A percentile compares a stretch with the other conserved stretches of the same genome.
Conservation (phyloP, 2,113 vertebrate species). For the Scomber colias region DNA sequence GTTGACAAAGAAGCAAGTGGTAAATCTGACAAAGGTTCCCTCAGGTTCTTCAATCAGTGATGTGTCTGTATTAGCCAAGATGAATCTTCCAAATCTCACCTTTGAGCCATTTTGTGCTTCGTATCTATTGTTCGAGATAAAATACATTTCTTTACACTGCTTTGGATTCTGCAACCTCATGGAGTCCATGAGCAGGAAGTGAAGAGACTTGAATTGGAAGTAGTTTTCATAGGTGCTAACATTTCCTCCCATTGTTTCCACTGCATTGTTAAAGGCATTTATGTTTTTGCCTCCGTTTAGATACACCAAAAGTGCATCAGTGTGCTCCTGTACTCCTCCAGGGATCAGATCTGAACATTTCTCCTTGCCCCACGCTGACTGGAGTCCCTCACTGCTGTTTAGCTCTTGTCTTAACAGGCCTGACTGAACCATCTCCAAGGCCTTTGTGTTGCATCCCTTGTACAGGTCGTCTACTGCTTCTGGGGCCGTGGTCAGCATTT, state of each 20-base stretch:
- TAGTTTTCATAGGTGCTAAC: constrained; percentile 38
- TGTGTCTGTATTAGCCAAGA: not conserved
- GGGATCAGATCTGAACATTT: constrained; percentile 48
- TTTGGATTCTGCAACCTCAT: constrained; percentile 36
- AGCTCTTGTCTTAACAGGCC: constrained; percentile 71
- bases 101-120: not conserved
- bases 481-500: constrained; percentile 47
- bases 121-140: rapidly evolving
- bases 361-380: not conserved
- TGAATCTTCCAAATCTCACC: constrained; percentile 75
- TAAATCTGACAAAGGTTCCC: constrained; percentile 53
- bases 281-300: rapidly evolving
- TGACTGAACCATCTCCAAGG: constrained; percentile 57
- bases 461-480: constrained; percentile 69
- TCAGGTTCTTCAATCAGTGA: not conserved
- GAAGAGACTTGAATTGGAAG: constrained; percentile 80
- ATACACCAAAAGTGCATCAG: constrained; percentile 53
- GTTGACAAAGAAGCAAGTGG: constrained; percentile 69
- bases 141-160: constrained; percentile 49
- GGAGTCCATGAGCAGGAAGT: constrained; percentile 80
- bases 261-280: not conserved
- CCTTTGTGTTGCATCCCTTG: constrained; percentile 56
- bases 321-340: constrained; percentile 52
- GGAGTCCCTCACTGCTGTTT: not conserved
- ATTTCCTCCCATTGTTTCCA: constrained; percentile 55